phyloP scores from a whole-genome alignment of 2,797 vertebrate species.

The Lycodopsis pacificus region DNA sequence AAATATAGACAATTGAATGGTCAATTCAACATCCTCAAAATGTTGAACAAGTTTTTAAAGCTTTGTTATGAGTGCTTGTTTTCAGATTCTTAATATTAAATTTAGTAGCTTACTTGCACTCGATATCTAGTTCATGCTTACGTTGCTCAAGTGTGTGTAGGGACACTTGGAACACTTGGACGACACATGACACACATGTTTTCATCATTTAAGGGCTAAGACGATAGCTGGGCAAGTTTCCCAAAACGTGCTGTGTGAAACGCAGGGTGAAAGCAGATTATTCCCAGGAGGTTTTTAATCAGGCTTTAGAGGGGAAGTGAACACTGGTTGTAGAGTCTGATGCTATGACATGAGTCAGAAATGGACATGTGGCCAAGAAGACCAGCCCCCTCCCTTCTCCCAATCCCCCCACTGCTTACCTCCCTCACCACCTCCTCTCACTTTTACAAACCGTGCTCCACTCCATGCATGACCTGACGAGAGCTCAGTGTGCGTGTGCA shows the following conservation, averaged over 20 bases:
- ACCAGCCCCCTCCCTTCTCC: conserved; percentile 5
- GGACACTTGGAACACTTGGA: conserved; percentile 25
- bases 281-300: conserved; percentile 73
- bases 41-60: background rate
- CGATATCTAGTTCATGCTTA: background rate
- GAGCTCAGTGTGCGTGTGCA: conserved; percentile 58
- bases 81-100: background rate
- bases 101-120: background rate
- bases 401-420: conserved; percentile 17
- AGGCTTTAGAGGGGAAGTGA: conserved; percentile 57
- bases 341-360: conserved; percentile 71
- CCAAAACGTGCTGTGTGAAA: conserved; percentile 38
- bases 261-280: conserved; percentile 56
- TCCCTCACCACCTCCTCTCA: conserved; percentile 40
- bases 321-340: conserved; percentile 50
- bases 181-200: conserved; percentile 27
- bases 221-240: conserved; percentile 52
- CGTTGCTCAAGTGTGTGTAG: background rate
- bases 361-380: conserved; percentile 74
- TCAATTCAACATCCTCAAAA: background rate
- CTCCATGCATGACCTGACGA: conserved; percentile 79
- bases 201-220: conserved; percentile 54
- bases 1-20: too few relatives aligned
- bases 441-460: conserved; percentile 38
- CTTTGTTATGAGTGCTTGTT: background rate